These are phyloP conservation scores for Onchidella celtica DNA, from an alignment of 2,888 invertebrate genomes.

Conservation along the genomic window DNA sequence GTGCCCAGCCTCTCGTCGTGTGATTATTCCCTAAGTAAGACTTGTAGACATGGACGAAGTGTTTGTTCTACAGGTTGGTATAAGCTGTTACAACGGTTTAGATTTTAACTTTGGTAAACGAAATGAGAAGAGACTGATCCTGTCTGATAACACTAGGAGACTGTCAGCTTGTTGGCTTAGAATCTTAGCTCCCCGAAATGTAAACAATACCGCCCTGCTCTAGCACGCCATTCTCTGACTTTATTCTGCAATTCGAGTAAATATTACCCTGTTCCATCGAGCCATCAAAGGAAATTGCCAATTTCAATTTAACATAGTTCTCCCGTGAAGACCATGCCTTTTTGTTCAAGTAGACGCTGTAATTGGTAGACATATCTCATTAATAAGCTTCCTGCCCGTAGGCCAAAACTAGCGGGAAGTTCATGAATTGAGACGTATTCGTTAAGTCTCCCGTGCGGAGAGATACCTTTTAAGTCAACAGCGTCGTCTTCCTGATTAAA, in stretches of 20 bases:
- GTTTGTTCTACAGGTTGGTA: background rate
- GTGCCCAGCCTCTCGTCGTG: too few relatives aligned
- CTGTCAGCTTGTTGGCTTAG: conserved; percentile 11
- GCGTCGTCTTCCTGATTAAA: conserved; percentile 30
- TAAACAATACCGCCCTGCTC: conserved; percentile 10
- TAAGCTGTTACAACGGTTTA: conserved; percentile 31
- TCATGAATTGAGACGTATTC: conserved; percentile 39
- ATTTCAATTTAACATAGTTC: conserved; percentile 11
- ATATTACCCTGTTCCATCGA: conserved; percentile 20
- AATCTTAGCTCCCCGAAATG: conserved; percentile 22
- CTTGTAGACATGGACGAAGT: background rate
- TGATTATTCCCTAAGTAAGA: conserved; percentile 26
- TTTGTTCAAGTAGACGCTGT: conserved; percentile 28
- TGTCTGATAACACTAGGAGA: conserved; percentile 13
- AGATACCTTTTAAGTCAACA: conserved; percentile 44
- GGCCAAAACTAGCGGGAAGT: conserved; percentile 26
- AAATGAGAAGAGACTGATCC: background rate
- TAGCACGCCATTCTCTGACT: background rate
- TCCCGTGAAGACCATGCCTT: background rate
- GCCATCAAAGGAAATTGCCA: conserved; percentile 33
- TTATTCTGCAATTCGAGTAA: conserved; percentile 27
- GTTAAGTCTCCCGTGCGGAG: conserved; percentile 20
- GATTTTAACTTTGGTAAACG: conserved; percentile 32
- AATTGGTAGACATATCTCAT: conserved; percentile 34
- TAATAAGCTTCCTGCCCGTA: conserved; percentile 35